phyloP scores from a whole-genome alignment of 2,113 vertebrate species.

The Sinocyclocheilus rhinocerous region DNA sequence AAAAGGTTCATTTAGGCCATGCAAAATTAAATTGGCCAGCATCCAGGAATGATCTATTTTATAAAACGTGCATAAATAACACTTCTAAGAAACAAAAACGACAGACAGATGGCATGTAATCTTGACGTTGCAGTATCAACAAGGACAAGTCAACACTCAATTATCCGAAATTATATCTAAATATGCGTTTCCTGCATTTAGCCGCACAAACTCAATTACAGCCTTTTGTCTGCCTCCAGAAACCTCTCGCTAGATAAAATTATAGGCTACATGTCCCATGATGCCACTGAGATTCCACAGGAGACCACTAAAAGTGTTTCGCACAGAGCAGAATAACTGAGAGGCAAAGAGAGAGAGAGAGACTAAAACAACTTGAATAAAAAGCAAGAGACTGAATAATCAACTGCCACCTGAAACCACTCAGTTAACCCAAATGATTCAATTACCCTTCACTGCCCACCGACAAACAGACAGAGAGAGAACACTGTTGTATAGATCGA shows the following conservation, averaged over 20 bases:
- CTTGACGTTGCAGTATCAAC: constrained; percentile 5
- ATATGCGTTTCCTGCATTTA: constrained; percentile 16
- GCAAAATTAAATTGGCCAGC: not conserved
- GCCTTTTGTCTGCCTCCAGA: constrained; percentile 21
- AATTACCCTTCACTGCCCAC: constrained; percentile 46
- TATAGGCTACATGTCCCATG: constrained; percentile 39
- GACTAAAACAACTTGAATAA: not conserved
- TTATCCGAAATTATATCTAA: constrained; percentile 38
- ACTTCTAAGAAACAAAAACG: not conserved
- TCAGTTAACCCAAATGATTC: constrained; percentile 50
- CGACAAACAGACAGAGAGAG: constrained; percentile 34
- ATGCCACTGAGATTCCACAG: constrained; percentile 1
- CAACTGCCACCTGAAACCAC: constrained; percentile 45
- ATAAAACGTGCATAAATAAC: not conserved
- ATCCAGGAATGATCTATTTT: not conserved
- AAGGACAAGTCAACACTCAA: constrained; percentile 29
- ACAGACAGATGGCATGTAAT: constrained; percentile 1
- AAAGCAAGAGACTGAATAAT: constrained; percentile 49
- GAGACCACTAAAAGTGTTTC: not conserved
- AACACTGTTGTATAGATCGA: not conserved
- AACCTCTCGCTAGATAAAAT: constrained; percentile 32
- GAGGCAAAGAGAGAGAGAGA: constrained; percentile 57
- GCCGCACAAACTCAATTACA: constrained; percentile 21
- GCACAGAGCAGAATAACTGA: not conserved
- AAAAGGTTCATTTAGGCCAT: not conserved